These are phyloP conservation scores for Catharus minimus DNA, from an alignment of 2,113 vertebrate genomes.

Conservation along the genomic window DNA sequence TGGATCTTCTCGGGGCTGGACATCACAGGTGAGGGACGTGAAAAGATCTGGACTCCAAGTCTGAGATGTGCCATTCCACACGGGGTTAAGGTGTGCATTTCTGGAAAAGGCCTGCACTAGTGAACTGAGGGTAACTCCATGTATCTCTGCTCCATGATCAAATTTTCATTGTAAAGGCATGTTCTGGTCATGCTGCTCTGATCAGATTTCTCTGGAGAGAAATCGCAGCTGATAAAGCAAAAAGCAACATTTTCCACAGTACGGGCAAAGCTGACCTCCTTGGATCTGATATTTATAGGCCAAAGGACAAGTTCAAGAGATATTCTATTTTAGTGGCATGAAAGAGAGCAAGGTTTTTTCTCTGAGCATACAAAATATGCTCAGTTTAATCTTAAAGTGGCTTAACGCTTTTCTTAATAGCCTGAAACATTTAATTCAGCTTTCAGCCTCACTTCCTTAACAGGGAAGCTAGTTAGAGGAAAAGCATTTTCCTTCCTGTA, in stretches of 20 bases:
- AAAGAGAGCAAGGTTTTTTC: not conserved
- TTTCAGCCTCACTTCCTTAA: not conserved
- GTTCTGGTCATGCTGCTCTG: not conserved
- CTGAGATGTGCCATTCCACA: not conserved
- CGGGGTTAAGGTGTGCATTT: not conserved
- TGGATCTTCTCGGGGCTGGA: not conserved
- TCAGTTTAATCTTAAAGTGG: slow-evolving; percentile 32
- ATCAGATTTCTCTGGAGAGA: not conserved
- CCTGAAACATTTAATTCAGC: slow-evolving; percentile 6
- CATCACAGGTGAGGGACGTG: not conserved
- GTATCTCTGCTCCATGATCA: not conserved
- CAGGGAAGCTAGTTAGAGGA: slow-evolving; percentile 45
- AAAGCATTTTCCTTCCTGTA: slow-evolving; percentile 21
- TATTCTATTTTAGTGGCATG: not conserved
- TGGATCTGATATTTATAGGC: not conserved
- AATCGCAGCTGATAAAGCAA: not conserved
- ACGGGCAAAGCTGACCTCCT: not conserved
- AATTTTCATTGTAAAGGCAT: not conserved
- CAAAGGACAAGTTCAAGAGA: not conserved
- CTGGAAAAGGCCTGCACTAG: not conserved
- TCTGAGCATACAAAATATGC: not conserved
- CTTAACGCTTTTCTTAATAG: not conserved
- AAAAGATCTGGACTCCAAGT: not conserved
- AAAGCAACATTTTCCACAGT: not conserved
- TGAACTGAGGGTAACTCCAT: not conserved